Conservation (phyloP, 1,140 invertebrate species). For the Apolygus lucorum region DNA sequence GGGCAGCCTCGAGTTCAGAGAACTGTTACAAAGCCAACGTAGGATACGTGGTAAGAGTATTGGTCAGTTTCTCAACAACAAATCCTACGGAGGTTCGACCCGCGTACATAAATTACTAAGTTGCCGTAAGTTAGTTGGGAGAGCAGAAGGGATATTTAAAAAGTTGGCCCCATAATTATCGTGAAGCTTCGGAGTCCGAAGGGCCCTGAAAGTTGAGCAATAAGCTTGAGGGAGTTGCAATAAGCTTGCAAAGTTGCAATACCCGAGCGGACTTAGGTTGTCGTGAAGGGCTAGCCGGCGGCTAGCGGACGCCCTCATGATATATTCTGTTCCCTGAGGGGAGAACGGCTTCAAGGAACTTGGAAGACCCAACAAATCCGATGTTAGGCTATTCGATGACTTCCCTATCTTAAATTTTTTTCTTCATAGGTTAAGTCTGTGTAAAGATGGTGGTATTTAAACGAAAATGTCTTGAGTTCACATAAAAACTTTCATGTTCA, state of each 20-base stretch:
- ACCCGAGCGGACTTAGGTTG: background rate
- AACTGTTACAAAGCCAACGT: background rate
- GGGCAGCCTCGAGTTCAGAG: background rate
- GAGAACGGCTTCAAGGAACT: too few species aligned
- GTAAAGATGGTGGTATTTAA: too few species aligned
- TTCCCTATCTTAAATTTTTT: too few species aligned
- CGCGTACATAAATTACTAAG: constrained; percentile 22
- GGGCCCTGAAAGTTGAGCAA: constrained; percentile 22
- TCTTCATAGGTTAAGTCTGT: too few species aligned
- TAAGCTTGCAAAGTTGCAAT: constrained; percentile 5
- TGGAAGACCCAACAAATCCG: too few species aligned
- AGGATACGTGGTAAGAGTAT: constrained; percentile 21
- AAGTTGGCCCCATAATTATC: constrained; percentile 23
- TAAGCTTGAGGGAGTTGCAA: constrained; percentile 21
- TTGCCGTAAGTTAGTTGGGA: constrained; percentile 21
- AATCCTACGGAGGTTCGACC: background rate
- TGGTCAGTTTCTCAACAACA: constrained; percentile 17
- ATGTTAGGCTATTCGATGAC: too few species aligned
- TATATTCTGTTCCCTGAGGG: background rate
- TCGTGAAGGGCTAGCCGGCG: background rate
- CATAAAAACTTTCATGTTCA: too few species aligned
- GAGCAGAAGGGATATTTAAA: constrained; percentile 13
- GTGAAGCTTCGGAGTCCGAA: background rate
- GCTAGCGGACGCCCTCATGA: background rate
- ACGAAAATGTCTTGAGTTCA: too few species aligned